Evolutionary conservation across 1,140 invertebrate species (phyloP).

Genomic region (Hylyphantes graminicola): DNA sequence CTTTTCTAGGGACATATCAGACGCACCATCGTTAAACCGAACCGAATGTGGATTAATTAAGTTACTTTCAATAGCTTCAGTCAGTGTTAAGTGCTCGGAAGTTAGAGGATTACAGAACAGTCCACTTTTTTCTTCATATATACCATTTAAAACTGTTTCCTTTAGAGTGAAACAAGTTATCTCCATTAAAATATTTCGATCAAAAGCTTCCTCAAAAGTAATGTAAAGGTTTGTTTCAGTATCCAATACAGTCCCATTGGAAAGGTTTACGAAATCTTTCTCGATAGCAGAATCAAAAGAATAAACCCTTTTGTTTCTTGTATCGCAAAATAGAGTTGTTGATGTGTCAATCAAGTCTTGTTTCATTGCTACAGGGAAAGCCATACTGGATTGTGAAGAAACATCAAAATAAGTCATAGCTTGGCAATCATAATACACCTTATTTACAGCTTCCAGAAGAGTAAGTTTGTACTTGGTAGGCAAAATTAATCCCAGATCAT

Average conservation of each 20-base stretch:
- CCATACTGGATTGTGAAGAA: constrained; percentile 79
- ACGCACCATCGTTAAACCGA: constrained; percentile 82
- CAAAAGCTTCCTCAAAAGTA: constrained; percentile 87
- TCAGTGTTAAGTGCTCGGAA: constrained; percentile 79
- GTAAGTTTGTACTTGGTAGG: constrained; percentile 84
- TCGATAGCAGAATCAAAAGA: constrained; percentile 86
- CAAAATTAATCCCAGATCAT: constrained; percentile 83
- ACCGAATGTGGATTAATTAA: constrained; percentile 86
- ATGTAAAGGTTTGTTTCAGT: constrained; percentile 75
- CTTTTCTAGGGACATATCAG: constrained; percentile 76
- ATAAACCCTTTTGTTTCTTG: constrained; percentile 76
- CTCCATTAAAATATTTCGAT: constrained; percentile 84
- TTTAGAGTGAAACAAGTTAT: constrained; percentile 83
- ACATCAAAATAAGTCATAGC: constrained; percentile 79
- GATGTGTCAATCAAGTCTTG: constrained; percentile 83
- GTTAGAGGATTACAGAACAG: constrained; percentile 83
- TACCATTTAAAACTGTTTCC: constrained; percentile 84
- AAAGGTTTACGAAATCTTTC: constrained; percentile 80
- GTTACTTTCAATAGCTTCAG: constrained; percentile 79
- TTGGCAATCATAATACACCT: constrained; percentile 84
- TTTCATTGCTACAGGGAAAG: constrained; percentile 80
- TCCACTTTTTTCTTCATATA: constrained; percentile 80
- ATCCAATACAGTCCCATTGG: constrained; percentile 75
- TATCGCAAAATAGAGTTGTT: constrained; percentile 78
- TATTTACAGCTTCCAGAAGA: constrained; percentile 85